Evolutionary conservation across 2,113 vertebrate species (phyloP), one percentile per base, ranked within the genome.

Genomic region (Toxotes chatareus): DNA sequence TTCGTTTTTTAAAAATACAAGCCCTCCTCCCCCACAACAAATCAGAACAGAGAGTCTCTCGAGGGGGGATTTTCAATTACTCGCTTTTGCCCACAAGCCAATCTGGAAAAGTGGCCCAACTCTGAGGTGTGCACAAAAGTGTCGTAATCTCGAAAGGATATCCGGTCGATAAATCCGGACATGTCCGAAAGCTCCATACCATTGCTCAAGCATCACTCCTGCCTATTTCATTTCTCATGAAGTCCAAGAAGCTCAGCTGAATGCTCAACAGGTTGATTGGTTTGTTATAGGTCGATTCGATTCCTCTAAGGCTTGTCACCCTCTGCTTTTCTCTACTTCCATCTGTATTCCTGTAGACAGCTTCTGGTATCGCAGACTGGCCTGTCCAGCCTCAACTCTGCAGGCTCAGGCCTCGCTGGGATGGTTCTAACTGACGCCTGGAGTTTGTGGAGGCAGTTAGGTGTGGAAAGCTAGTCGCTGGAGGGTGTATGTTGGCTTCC

Each of bases 161-260:
- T 92, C 87, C 94, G 61, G 84, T 34, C 59, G 84, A 93, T 90
- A 91, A 91, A 90, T 91, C 90, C 85, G 65, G 83, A 79, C 31
- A 34, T 79, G 88, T 92, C 84, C 80, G 38, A 88, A 79, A 85
- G 81, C 87, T 87, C 85, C 87, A 75, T 90, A 55, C 80, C 71
- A 78, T 32, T 65, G 88, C 82, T 85, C 83, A 82, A 88, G 90
- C 91, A 88, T 93, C 89, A 77, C 89, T 32, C 73, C 82, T 66
- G 64, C 56, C 64, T 78, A 88, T 76, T 89, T 91, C 47, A 76
- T 82, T 87, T 89, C 56, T 73, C 69, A 72, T 51, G 49, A 77
- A 83, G 73, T 91, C 76, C 73, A 70, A 55, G 69, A 69, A 74
- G 71, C 85, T 79, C 60, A 76, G 80, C 60, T 63, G 72, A 70